phyloP scores from a whole-genome alignment of 2,888 invertebrate species.

The Acrobasis repandana region DNA sequence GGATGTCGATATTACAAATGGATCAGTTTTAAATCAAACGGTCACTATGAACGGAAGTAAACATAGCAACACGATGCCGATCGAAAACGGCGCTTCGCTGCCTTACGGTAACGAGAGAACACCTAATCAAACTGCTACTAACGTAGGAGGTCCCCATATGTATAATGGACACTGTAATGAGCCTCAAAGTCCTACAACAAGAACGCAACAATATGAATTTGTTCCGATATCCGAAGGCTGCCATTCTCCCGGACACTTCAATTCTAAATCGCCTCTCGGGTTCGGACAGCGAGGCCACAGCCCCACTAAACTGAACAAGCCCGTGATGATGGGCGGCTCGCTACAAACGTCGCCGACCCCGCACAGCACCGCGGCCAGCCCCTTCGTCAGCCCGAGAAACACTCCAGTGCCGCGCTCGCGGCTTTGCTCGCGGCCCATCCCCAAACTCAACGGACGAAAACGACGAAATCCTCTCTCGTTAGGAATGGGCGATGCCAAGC shows the following conservation, averaged over 20 bases:
- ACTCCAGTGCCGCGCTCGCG: constrained; percentile 88
- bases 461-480: constrained; percentile 63
- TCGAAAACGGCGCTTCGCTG: constrained; percentile 56
- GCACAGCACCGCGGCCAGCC: constrained; percentile 88
- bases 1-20: constrained; percentile 47
- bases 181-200: constrained; percentile 89
- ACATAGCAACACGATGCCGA: constrained; percentile 48
- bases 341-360: constrained; percentile 75
- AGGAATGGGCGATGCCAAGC: constrained; percentile 61
- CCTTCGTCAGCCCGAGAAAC: constrained; percentile 91
- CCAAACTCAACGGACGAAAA: constrained; percentile 67
- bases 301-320: constrained; percentile 63
- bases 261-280: constrained; percentile 70
- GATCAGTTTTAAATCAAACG: constrained; percentile 42
- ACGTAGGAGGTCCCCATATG: constrained; percentile 48
- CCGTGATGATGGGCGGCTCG: constrained; percentile 66
- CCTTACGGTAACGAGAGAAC: constrained; percentile 48
- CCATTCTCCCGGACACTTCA: constrained; percentile 83
- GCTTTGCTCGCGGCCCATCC: constrained; percentile 79
- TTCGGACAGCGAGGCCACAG: constrained; percentile 66
- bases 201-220: constrained; percentile 91
- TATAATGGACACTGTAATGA: constrained; percentile 77
- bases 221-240: constrained; percentile 93
- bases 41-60: constrained; percentile 45
- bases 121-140: constrained; percentile 46